Base-by-base conservation (phyloP, 1,140 invertebrate species). In the Drosophila nikananu region DNA sequence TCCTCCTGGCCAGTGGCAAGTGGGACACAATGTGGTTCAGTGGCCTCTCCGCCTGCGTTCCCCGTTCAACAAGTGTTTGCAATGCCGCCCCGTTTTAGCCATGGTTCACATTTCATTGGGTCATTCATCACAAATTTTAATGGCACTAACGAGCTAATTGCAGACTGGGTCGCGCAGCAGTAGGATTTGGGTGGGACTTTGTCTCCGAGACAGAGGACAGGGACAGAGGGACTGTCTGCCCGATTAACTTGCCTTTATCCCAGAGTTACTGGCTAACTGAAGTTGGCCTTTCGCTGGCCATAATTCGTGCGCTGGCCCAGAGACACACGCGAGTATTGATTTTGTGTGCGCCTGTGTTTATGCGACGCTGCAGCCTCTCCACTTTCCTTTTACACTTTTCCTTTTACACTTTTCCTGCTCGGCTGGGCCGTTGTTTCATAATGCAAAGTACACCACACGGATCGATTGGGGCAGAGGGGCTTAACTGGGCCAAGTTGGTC, bases 271-370 rank as follows among this genome's bases (percentile, higher is more conserved):
- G 32, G 51, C 57, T 58, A 30, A 70, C 64, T 55, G 52, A 52
- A 52, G 39, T 42, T 27, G 72, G 35, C 30, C 41, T 42, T 42
- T 70, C 58, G 48, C 17, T 49, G 48, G 48, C 30, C 67, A 71
- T 67, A 48, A 37, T 65, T 35, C 39, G 39, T 66, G 15, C 13
- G 12, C 15, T 71, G 57, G 57, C 68, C 65, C 49, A 68, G 49
- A 70, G 49, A 70, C 74, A 77, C 75, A 61, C 75, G 55, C 64
- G 75, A 77, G 30, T 77, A 77, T 77, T 77, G 75, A 79, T 79
- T 79, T 78, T 77, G 62, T 59, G 62, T 55, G 55, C 23, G 41
- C 7, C 41, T 42, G 8, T 42, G 41, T 42, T 77, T 67, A 77
- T 72, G 42, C 72, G 35, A 19, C 52, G 52, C 65, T 78, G 66